Evolutionary conservation across 2,888 invertebrate species (phyloP).

Genomic region (Melinaea menophilus): DNA sequence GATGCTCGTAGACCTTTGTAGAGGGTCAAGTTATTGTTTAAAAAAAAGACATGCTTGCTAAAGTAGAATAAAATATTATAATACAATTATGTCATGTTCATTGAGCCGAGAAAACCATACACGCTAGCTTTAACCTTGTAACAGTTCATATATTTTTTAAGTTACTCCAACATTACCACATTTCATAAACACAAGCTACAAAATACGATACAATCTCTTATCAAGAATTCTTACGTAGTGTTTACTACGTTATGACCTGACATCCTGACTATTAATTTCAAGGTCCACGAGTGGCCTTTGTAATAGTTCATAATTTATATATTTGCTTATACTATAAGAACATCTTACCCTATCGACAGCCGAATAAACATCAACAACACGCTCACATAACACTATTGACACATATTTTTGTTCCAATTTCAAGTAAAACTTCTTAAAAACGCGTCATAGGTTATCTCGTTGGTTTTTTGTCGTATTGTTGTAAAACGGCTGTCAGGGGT

Average conservation of each 20-base stretch:
- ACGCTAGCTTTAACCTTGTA: slow-evolving; percentile 25
- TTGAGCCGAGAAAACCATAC: slow-evolving; percentile 14
- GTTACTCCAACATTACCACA: slow-evolving; percentile 24
- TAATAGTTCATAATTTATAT: slow-evolving; percentile 32
- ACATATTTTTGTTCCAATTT: slow-evolving; percentile 1
- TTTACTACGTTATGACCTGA: slow-evolving; percentile 45
- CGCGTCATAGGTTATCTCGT: slow-evolving; percentile 9
- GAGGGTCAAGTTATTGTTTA: slow-evolving; percentile 30
- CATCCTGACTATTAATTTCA: slow-evolving; percentile 38
- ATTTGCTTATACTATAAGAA: slow-evolving; percentile 9
- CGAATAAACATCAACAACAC: slow-evolving; percentile 46
- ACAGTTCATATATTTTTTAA: slow-evolving; percentile 14
- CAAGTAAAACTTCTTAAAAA: neutral
- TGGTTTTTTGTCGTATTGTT: slow-evolving; percentile 33
- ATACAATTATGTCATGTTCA: slow-evolving; percentile 13
- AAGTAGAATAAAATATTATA: slow-evolving; percentile 8
- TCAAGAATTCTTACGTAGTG: slow-evolving; percentile 43
- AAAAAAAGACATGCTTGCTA: neutral
- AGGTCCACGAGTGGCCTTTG: slow-evolving; percentile 44
- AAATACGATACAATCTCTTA: slow-evolving; percentile 42
- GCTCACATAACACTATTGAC: slow-evolving; percentile 52
- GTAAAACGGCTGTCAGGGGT: slow-evolving; percentile 54
- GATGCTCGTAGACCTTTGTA: slow-evolving; percentile 42
- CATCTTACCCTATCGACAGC: slow-evolving; percentile 62
- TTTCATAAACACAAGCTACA: slow-evolving; percentile 27